These are phyloP conservation scores for Plumapathes pennacea DNA, from an alignment of 92 coral and sea anemone genomes.

Conservation along the genomic window DNA sequence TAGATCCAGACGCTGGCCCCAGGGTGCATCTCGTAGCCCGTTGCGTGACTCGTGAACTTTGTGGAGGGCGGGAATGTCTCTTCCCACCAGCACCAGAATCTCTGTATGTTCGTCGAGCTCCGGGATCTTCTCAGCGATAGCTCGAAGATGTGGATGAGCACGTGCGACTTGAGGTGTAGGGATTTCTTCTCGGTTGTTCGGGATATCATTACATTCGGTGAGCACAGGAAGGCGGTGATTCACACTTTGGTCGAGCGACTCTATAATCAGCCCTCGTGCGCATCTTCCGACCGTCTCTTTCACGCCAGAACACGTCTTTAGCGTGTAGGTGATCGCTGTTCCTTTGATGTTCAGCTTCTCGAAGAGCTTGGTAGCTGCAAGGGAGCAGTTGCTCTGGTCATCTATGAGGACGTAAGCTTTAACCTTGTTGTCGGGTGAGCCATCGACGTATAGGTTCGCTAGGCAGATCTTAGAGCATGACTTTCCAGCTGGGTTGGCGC, in stretches of 20 bases:
- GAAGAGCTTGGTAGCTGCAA: slow-evolving; percentile 33
- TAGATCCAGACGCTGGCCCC: slow-evolving; percentile 49
- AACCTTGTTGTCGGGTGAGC: slow-evolving; percentile 26
- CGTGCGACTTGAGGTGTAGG: slow-evolving; percentile 35
- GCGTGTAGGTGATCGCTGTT: slow-evolving; percentile 33
- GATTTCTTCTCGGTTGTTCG: slow-evolving; percentile 44
- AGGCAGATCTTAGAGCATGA: slow-evolving; percentile 57
- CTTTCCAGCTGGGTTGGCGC: slow-evolving; percentile 7
- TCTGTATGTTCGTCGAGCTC: slow-evolving; percentile 12
- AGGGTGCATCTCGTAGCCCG: slow-evolving; percentile 38
- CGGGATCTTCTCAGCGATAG: slow-evolving; percentile 24
- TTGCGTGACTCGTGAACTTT: slow-evolving; percentile 55
- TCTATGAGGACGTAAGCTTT: slow-evolving; percentile 17
- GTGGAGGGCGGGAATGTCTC: slow-evolving; percentile 48
- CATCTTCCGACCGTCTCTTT: slow-evolving; percentile 34
- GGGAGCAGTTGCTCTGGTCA: slow-evolving; percentile 49
- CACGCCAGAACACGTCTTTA: slow-evolving; percentile 41
- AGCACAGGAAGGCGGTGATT: slow-evolving; percentile 8
- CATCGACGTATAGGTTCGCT: slow-evolving; percentile 27
- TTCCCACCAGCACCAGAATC: slow-evolving; percentile 42
- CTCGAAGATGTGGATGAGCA: slow-evolving; percentile 41
- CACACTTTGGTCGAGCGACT: slow-evolving; percentile 29
- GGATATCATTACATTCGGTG: slow-evolving; percentile 41
- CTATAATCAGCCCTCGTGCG: slow-evolving; percentile 35
- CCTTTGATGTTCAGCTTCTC: slow-evolving; percentile 19